These are phyloP conservation scores for Drosophila peninsularis DNA, from an alignment of 2,888 invertebrate species.

Conservation along the genomic window DNA sequence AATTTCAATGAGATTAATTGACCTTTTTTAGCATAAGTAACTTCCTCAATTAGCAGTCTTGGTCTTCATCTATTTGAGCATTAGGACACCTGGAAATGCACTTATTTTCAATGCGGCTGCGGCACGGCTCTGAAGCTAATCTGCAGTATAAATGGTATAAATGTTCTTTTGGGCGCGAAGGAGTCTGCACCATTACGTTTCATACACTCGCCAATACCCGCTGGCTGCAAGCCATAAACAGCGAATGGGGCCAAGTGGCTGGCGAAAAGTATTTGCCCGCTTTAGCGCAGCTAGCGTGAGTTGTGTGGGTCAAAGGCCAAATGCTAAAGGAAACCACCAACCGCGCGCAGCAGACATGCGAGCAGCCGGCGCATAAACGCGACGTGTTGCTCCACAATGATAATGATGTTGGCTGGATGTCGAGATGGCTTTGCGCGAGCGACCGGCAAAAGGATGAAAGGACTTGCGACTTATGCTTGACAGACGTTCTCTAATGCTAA, in stretches of 20 bases:
- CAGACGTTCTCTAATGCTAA: slow-evolving; percentile 47
- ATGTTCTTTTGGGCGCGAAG: slow-evolving; percentile 41
- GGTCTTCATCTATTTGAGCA: slow-evolving; percentile 3
- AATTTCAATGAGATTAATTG: slow-evolving; percentile 31
- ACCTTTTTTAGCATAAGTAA: slow-evolving; percentile 20
- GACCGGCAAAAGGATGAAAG: slow-evolving; percentile 13
- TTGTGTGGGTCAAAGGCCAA: slow-evolving; percentile 55
- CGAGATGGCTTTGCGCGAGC: slow-evolving; percentile 5
- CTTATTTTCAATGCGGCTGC: slow-evolving; percentile 39
- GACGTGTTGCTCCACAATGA: slow-evolving; percentile 57
- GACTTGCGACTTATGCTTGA: slow-evolving; percentile 47
- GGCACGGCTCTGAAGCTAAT: slow-evolving; percentile 36
- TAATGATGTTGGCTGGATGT: slow-evolving; percentile 59
- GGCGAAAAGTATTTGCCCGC: slow-evolving; percentile 54
- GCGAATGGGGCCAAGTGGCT: slow-evolving; percentile 61
- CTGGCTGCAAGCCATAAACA: slow-evolving; percentile 48
- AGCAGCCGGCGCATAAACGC: slow-evolving; percentile 59
- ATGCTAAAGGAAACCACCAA: slow-evolving; percentile 65
- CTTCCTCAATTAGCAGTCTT: slow-evolving; percentile 9
- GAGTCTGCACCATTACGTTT: slow-evolving; percentile 46
- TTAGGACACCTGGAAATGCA: slow-evolving; percentile 17
- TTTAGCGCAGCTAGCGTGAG: slow-evolving; percentile 34
- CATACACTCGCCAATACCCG: slow-evolving; percentile 39
- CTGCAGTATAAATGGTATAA: slow-evolving; percentile 43
- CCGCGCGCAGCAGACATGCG: slow-evolving; percentile 49